These are phyloP conservation scores for Hemiscyllium ocellatum DNA, from an alignment of 2,113 vertebrate species.

Conservation along the genomic window DNA sequence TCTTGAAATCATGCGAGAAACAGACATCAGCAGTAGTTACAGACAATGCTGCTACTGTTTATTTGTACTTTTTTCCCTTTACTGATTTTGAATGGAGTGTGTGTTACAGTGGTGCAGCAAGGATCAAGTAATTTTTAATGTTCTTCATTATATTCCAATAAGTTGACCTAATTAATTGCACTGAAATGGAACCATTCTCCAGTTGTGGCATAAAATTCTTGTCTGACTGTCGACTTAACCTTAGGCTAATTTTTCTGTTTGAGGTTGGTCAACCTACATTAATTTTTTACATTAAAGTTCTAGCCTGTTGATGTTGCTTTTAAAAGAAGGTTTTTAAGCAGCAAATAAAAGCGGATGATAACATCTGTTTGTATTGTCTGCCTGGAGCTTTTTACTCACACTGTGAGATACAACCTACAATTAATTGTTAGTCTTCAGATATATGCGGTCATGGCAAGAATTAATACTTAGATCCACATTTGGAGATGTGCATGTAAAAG, in stretches of 20 bases:
- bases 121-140: background rate
- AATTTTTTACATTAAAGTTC: conserved; percentile 58
- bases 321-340: conserved; percentile 56
- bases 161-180: conserved; percentile 41
- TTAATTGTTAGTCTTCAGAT: conserved; percentile 56
- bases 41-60: background rate
- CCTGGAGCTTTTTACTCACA: conserved; percentile 57
- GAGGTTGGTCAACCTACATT: conserved; percentile 63
- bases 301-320: conserved; percentile 67
- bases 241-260: conserved; percentile 59
- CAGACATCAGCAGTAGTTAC: background rate
- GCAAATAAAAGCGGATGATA: conserved; percentile 60
- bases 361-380: conserved; percentile 61
- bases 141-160: background rate
- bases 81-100: background rate
- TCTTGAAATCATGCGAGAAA: background rate
- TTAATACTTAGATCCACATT: background rate
- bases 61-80: background rate
- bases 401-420: conserved; percentile 59
- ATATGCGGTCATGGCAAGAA: background rate
- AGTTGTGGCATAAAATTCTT: conserved; percentile 49
- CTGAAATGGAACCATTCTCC: conserved; percentile 50
- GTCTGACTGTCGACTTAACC: background rate
- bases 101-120: background rate
- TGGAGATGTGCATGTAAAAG: background rate